Conservation (phyloP, 2,888 invertebrate genomes). For the Prenolepis imparis region DNA sequence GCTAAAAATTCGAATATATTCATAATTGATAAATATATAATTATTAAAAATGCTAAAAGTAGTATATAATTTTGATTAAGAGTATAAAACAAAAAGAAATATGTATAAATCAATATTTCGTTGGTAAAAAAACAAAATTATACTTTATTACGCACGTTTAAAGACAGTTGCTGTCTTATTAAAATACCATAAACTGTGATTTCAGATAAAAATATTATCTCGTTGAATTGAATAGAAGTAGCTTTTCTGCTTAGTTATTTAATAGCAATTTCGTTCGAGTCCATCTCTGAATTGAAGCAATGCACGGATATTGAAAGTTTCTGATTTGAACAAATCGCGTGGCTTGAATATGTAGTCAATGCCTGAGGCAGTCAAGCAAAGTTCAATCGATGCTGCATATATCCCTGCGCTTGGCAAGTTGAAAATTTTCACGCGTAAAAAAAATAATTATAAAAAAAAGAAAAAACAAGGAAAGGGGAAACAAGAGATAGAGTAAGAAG, state of each 20-base stretch:
- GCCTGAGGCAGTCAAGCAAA: conserved; percentile 61
- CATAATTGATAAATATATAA: background rate
- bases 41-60: background rate
- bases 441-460: conserved; percentile 9
- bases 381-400: conserved; percentile 62
- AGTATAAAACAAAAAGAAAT: background rate
- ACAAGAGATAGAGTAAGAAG: conserved; percentile 1
- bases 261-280: conserved; percentile 39
- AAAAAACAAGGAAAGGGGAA: conserved; percentile 6
- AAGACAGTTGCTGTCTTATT: background rate
- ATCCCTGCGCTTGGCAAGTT: conserved; percentile 61
- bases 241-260: conserved; percentile 36
- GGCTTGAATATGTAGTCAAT: conserved; percentile 63
- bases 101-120: conserved; percentile 4
- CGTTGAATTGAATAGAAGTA: background rate
- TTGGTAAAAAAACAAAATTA: background rate
- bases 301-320: conserved; percentile 63
- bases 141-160: background rate
- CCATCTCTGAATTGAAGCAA: conserved; percentile 47
- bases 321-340: conserved; percentile 65
- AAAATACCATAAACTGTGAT: conserved; percentile 13
- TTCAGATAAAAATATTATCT: conserved; percentile 1
- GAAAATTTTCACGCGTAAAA: conserved; percentile 54
- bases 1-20: background rate
- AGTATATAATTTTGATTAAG: background rate